Evolutionary conservation across 2,797 vertebrate species (phyloP).

Genomic region (Pelobates cultripes): DNA sequence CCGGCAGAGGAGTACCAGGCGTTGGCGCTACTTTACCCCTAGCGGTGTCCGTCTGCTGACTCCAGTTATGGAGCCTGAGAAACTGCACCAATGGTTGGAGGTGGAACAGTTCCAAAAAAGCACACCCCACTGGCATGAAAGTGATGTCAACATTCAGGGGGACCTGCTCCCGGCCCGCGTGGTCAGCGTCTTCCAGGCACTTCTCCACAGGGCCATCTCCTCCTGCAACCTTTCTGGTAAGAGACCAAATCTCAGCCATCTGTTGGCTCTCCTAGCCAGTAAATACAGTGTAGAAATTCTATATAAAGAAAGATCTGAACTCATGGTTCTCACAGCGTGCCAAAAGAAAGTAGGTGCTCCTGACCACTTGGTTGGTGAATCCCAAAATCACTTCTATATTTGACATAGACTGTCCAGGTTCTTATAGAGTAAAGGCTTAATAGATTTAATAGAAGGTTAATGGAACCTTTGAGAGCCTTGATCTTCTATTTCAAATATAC

Average conservation of each 20-base stretch:
- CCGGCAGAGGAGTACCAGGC: conserved; percentile 66
- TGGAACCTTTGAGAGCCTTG: too few species aligned
- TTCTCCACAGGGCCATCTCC: conserved; percentile 74
- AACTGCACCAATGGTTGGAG: conserved; percentile 81
- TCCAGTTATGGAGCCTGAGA: conserved; percentile 78
- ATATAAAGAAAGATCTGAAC: too few species aligned
- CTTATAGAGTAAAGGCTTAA: too few species aligned
- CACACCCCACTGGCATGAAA: conserved; percentile 78
- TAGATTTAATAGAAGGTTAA: too few species aligned
- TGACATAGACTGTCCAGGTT: too few species aligned
- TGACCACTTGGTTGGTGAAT: too few species aligned
- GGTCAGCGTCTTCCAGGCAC: conserved; percentile 74
- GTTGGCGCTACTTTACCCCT: conserved; percentile 78
- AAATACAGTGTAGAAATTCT: too few species aligned
- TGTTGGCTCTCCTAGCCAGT: too few species aligned
- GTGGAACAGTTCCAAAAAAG: conserved; percentile 78
- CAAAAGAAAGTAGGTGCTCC: too few species aligned
- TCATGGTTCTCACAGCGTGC: too few species aligned
- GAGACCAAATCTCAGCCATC: background rate
- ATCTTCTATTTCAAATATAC: too few species aligned
- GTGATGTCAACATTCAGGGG: conserved; percentile 74
- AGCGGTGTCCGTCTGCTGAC: conserved; percentile 73
- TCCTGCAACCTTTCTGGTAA: conserved; percentile 76
- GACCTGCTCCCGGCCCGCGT: conserved; percentile 82
- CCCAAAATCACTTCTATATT: too few species aligned